Evolutionary conservation across 2,797 vertebrate genomes (phyloP).

Genomic region (Gallinago solitaria): DNA sequence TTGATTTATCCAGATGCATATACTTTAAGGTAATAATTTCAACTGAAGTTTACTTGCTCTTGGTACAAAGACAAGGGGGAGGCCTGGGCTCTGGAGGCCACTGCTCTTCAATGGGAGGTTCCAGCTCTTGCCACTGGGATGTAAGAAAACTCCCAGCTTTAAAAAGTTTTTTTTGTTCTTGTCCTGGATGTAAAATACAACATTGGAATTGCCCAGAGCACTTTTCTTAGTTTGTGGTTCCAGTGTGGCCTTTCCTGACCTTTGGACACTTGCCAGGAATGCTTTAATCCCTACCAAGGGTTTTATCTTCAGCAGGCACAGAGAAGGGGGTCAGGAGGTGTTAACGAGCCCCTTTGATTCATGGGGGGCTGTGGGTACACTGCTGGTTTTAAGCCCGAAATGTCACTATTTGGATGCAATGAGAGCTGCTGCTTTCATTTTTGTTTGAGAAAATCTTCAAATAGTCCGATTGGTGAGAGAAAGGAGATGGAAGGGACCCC

Average conservation of each 20-base stretch:
- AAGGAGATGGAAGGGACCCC: neutral
- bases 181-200: neutral
- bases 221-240: neutral
- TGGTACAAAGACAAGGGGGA: neutral
- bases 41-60: neutral
- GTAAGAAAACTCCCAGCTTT: neutral
- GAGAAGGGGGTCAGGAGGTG: conserved; percentile 14
- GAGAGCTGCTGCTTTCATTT: neutral
- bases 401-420: neutral
- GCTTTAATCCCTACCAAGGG: neutral
- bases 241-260: neutral
- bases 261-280: neutral
- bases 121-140: neutral
- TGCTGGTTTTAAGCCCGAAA: neutral
- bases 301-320: neutral
- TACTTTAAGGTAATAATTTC: neutral
- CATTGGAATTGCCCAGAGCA: neutral
- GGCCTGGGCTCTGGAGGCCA: neutral
- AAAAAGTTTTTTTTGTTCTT: neutral
- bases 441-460: neutral
- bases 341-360: neutral
- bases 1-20: neutral
- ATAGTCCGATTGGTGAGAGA: neutral
- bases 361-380: neutral
- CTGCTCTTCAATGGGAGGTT: neutral